Evolutionary conservation across 2,888 invertebrate genomes (phyloP).

Genomic region (Ochropleura leucogaster): DNA sequence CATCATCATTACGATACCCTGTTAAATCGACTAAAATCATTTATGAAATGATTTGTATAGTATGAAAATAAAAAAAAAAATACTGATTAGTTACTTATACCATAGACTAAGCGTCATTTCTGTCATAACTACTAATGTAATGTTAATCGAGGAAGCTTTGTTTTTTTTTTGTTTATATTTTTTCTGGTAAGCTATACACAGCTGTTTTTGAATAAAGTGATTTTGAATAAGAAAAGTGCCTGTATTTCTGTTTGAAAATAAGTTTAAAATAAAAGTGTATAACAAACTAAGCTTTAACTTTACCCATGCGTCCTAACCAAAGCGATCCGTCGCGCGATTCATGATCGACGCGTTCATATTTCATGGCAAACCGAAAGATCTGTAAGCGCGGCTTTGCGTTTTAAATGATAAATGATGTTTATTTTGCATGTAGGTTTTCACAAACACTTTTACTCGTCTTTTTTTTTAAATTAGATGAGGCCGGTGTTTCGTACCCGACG

Average conservation of each 20-base stretch:
- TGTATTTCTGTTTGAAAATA: constrained; percentile 6
- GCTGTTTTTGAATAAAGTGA: constrained; percentile 3
- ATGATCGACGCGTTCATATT: neutral
- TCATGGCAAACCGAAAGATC: neutral
- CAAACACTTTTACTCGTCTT: too few relatives aligned
- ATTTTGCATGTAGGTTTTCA: too few relatives aligned
- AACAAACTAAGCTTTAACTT: neutral
- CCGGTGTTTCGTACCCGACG: too few relatives aligned
- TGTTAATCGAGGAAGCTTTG: neutral
- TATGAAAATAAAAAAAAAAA: constrained; percentile 13
- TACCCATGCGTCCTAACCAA: neutral
- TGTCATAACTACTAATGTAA: constrained; percentile 1
- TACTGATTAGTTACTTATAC: neutral
- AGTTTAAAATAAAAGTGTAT: neutral
- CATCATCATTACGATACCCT: neutral
- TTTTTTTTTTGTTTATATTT: neutral
- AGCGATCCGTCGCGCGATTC: neutral
- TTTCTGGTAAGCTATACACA: neutral
- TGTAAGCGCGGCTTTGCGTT: neutral
- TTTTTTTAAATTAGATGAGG: too few relatives aligned
- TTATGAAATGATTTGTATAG: constrained; percentile 37
- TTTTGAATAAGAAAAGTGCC: constrained; percentile 9
- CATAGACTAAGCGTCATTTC: constrained; percentile 8
- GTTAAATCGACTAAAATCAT: constrained; percentile 33
- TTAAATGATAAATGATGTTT: too few relatives aligned